phyloP scores from a whole-genome alignment of 2,113 vertebrate species.

The Probosciger aterrimus region DNA sequence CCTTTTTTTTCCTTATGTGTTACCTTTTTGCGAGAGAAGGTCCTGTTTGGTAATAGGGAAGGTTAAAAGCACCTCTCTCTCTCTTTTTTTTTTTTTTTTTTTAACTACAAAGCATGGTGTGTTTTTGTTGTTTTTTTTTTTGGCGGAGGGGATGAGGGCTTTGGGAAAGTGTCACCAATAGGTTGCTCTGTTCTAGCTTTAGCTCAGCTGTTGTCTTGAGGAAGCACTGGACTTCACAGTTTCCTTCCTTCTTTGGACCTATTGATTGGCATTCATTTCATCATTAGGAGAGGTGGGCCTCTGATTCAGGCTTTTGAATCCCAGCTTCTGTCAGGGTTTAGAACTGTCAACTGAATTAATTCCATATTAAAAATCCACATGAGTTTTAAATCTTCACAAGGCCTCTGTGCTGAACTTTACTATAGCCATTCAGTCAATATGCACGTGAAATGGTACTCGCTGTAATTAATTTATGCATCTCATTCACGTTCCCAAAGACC shows the following conservation, averaged over 20 bases:
- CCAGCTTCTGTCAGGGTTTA: not conserved
- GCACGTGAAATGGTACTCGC: rapidly evolving
- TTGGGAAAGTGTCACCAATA: not conserved
- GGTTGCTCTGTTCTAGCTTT: not conserved
- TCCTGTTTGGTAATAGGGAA: not conserved
- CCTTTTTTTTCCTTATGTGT: not conserved
- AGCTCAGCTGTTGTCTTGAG: not conserved
- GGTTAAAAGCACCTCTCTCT: not conserved
- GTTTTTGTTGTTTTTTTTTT: no score
- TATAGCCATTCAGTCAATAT: not conserved
- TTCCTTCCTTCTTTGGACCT: not conserved
- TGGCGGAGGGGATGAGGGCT: rapidly evolving
- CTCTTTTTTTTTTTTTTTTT: no score
- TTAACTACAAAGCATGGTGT: not conserved
- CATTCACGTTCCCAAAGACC: not conserved
- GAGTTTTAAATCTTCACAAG: not conserved
- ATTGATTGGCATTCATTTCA: not conserved
- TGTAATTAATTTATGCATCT: not conserved
- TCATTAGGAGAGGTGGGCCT: not conserved
- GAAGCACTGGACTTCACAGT: not conserved
- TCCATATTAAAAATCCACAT: not conserved
- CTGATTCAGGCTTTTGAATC: not conserved
- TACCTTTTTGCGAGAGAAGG: not conserved
- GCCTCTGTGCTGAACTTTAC: not conserved
- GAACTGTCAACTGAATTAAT: not conserved